Conservation (phyloP, 2,113 vertebrate genomes). For the Chaetorhynchus papuensis region DNA sequence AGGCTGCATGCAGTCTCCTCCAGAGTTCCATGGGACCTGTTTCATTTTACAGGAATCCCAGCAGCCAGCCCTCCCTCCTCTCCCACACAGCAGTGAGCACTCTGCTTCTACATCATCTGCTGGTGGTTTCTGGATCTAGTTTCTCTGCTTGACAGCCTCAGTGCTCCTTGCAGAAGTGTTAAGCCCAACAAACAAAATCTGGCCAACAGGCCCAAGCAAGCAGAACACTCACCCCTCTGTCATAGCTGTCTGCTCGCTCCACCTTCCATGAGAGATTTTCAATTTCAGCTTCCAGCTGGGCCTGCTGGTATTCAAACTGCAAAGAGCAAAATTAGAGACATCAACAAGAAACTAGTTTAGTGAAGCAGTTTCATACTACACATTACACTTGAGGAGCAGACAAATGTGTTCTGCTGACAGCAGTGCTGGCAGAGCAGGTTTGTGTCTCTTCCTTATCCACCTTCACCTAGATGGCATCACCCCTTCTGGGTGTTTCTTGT, state of each 20-base stretch:
- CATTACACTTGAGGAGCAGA: background rate
- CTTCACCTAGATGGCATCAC: background rate
- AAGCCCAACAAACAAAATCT: background rate
- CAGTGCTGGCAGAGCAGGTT: background rate
- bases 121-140: background rate
- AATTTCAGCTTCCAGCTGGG: slow-evolving; percentile 97
- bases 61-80: background rate
- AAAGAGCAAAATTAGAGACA: background rate
- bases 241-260: slow-evolving; percentile 95
- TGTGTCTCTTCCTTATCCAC: background rate
- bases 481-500: background rate
- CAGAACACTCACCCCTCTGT: slow-evolving; percentile 84
- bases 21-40: background rate
- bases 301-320: slow-evolving; percentile 99
- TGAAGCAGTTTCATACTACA: background rate
- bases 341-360: background rate
- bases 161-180: background rate
- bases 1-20: background rate
- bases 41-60: background rate
- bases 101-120: background rate
- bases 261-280: slow-evolving; percentile 99
- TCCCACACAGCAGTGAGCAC: background rate
- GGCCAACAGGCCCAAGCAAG: background rate
- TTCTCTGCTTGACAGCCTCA: background rate
- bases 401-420: background rate